Percentiles rank a stretch among this genome's conserved stretches.
These are phyloP conservation scores for Trissonchulus latispiculum DNA, from an alignment of 2,888 invertebrate genomes.

Conservation along the genomic window DNA sequence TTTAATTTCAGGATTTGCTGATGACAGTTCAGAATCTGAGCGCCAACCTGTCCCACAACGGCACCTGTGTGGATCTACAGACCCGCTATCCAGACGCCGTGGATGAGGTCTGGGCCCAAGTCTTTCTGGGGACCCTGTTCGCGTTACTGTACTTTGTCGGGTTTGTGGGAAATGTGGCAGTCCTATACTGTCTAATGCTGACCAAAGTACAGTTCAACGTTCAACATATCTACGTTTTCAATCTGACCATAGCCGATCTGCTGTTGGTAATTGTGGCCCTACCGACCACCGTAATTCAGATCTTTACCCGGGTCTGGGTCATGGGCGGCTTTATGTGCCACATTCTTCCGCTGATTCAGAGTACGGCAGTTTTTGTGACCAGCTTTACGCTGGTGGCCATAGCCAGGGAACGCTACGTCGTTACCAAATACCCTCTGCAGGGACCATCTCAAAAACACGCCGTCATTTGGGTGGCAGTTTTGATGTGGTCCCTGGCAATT, in stretches of 20 bases:
- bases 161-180: background rate
- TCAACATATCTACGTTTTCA: constrained; percentile 12
- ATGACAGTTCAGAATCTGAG: too few species aligned
- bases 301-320: background rate
- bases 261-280: constrained; percentile 2
- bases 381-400: constrained; percentile 11
- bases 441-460: background rate
- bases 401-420: constrained; percentile 5
- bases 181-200: constrained; percentile 5
- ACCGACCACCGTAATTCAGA: constrained; percentile 6
- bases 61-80: background rate
- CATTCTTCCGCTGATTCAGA: background rate
- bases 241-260: background rate
- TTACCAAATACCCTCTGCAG: background rate
- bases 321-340: background rate
- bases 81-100: background rate
- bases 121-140: background rate
- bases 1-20: too few species aligned
- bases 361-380: constrained; percentile 3
- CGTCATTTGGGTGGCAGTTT: background rate
- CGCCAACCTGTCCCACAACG: too few species aligned
- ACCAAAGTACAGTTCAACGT: constrained; percentile 1
- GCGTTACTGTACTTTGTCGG: background rate
- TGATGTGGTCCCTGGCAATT: background rate
- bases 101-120: background rate